A percentile compares a stretch with the other conserved stretches of the same genome.
These are phyloP conservation scores for Lissocephala sabroskyi DNA, from an alignment of 2,888 invertebrate species.

Conservation along the genomic window DNA sequence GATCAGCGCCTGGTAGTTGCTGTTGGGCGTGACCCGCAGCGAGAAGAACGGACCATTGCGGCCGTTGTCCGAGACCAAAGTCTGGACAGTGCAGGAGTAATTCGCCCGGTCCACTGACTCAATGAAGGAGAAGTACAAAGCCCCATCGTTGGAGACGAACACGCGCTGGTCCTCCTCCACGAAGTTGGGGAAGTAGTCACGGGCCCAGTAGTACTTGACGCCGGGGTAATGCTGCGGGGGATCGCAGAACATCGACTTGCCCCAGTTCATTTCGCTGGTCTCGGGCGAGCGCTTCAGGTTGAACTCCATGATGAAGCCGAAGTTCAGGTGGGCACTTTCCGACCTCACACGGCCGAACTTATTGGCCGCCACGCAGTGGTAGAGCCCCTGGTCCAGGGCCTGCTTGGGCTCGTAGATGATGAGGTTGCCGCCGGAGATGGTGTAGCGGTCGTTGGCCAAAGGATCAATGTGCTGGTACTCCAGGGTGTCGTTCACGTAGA, in stretches of 20 bases:
- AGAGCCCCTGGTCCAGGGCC: constrained; percentile 86
- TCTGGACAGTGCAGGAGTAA: constrained; percentile 94
- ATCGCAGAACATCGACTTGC: constrained; percentile 92
- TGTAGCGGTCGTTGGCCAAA: constrained; percentile 81
- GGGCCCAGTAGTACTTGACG: constrained; percentile 92
- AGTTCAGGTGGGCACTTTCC: constrained; percentile 88
- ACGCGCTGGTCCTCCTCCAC: constrained; percentile 94
- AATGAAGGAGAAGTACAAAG: constrained; percentile 93
- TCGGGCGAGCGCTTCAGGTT: constrained; percentile 89
- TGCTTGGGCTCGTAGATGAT: constrained; percentile 90
- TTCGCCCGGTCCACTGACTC: constrained; percentile 92
- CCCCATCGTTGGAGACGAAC: constrained; percentile 94
- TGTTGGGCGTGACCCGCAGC: constrained; percentile 86
- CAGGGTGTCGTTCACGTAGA: constrained; percentile 85
- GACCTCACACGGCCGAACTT: constrained; percentile 90
- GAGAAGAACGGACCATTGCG: constrained; percentile 92
- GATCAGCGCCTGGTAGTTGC: constrained; percentile 91
- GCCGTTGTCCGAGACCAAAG: constrained; percentile 88
- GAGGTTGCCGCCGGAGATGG: constrained; percentile 91
- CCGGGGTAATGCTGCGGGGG: constrained; percentile 93
- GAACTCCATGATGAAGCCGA: constrained; percentile 92
- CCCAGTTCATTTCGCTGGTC: constrained; percentile 92
- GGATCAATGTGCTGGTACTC: constrained; percentile 85
- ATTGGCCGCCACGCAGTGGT: constrained; percentile 94
- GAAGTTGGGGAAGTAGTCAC: constrained; percentile 91